Evolutionary conservation across 2,797 vertebrate genomes (phyloP).

Genomic region (Rhinichthys osculus): DNA sequence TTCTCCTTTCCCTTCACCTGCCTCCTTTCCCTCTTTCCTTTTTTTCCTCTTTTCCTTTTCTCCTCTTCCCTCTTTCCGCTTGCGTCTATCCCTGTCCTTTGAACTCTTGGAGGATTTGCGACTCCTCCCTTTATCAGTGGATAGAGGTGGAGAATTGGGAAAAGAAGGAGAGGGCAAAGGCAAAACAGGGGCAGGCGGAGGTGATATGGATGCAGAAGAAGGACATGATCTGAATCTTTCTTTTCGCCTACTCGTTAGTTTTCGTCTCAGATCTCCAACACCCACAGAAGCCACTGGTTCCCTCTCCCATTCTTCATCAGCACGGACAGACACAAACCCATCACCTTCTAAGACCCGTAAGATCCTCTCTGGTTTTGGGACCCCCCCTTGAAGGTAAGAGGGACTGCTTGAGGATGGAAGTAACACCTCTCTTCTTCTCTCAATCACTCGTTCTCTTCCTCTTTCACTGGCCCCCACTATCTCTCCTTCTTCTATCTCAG

Average conservation of each 20-base stretch:
- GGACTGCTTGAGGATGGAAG: conserved; percentile 66
- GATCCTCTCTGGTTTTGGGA: conserved; percentile 78
- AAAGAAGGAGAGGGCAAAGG: conserved; percentile 61
- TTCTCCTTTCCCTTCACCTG: conserved; percentile 59
- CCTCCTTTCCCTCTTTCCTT: conserved; percentile 65
- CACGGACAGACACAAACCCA: conserved; percentile 87
- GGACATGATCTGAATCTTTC: conserved; percentile 83
- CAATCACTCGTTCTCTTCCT: conserved; percentile 65
- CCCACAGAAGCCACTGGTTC: conserved; percentile 78
- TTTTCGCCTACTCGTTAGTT: conserved; percentile 87
- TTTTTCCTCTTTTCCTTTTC: conserved; percentile 77
- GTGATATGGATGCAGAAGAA: conserved; percentile 75
- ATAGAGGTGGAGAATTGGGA: conserved; percentile 55
- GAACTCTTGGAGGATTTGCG: conserved; percentile 78
- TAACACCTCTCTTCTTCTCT: conserved; percentile 68
- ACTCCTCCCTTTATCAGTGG: conserved; percentile 71
- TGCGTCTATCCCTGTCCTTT: conserved; percentile 72
- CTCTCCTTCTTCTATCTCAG: conserved; percentile 93
- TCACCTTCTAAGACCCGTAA: conserved; percentile 86
- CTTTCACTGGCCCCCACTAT: conserved; percentile 84
- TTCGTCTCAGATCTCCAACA: conserved; percentile 85
- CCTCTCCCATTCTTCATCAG: conserved; percentile 82
- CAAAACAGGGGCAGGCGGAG: conserved; percentile 65
- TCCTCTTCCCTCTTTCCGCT: conserved; percentile 73
- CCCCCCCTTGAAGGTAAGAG: conserved; percentile 66